Evolutionary conservation across 2,888 invertebrate species (phyloP).

Genomic region (Synergus laeviventris): DNA sequence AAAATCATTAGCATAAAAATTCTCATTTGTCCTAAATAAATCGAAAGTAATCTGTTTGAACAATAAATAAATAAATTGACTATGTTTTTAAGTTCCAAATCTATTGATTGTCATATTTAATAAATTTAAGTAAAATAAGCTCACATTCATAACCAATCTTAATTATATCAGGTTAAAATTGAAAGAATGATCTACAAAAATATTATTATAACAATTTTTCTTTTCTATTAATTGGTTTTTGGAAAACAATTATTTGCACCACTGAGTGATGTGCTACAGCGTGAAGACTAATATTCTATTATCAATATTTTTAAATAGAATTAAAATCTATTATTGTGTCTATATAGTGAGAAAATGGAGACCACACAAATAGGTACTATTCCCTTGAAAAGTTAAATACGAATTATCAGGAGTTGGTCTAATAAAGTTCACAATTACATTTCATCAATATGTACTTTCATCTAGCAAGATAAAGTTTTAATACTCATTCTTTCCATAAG

Average conservation of each 20-base stretch:
- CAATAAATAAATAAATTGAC: not conserved
- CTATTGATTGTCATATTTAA: slow-evolving; percentile 13
- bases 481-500: not conserved
- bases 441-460: not conserved
- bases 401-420: not conserved
- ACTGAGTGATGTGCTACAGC: too few species aligned
- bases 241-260: not conserved
- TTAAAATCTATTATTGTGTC: not conserved
- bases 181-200: not conserved
- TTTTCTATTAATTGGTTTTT: not conserved
- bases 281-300: too few species aligned
- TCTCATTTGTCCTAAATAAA: not conserved
- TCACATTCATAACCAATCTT: not conserved
- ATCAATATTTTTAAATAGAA: not conserved
- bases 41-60: not conserved
- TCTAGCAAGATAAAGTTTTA: not conserved
- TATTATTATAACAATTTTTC: not conserved
- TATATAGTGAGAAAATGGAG: not conserved
- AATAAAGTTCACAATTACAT: not conserved
- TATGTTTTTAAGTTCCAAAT: not conserved
- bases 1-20: not conserved
- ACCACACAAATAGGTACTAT: not conserved
- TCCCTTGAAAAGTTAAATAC: not conserved
- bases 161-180: not conserved
- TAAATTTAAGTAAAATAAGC: not conserved